These are phyloP conservation scores for Cephus cinctus DNA, from an alignment of 1,140 invertebrate species.

Conservation along the genomic window DNA sequence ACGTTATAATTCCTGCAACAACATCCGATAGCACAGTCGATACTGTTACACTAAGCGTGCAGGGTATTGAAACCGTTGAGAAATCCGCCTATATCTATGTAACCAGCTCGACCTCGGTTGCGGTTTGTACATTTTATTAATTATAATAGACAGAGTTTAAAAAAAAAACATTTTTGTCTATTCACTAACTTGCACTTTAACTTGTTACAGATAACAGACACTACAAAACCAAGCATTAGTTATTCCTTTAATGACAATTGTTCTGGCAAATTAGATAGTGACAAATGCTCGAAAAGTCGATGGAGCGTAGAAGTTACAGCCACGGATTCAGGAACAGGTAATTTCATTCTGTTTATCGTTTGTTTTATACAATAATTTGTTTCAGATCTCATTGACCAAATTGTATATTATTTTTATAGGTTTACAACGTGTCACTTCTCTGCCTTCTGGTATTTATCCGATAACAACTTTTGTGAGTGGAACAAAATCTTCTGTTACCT, in stretches of 20 bases:
- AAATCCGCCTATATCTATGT: conserved; percentile 55
- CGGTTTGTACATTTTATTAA: conserved; percentile 23
- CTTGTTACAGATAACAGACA: conserved; percentile 42
- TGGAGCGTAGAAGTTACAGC: conserved; percentile 65
- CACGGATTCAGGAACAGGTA: conserved; percentile 59
- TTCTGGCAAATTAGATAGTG: conserved; percentile 41
- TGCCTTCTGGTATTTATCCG: conserved; percentile 52
- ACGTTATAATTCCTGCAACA: conserved; percentile 50
- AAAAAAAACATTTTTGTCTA: no score
- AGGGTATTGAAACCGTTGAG: conserved; percentile 34
- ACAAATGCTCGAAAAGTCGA: conserved; percentile 56
- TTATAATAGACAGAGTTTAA: no score
- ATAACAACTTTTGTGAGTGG: conserved; percentile 59
- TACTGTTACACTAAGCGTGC: conserved; percentile 56
- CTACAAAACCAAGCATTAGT: conserved; percentile 49
- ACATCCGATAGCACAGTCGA: conserved; percentile 55
- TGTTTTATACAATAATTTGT: conserved; percentile 2
- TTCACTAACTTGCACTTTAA: no score
- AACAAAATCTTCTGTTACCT: conserved; percentile 56
- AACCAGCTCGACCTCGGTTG: conserved; percentile 17
- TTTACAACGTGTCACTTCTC: conserved; percentile 59
- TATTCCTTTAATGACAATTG: conserved; percentile 61
- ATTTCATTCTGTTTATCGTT: no score
- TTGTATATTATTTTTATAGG: conserved; percentile 42
- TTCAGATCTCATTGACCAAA: conserved; percentile 1